phyloP scores from a whole-genome alignment of 2,113 vertebrate species.

The Stomatorhinus ivindoensis region DNA sequence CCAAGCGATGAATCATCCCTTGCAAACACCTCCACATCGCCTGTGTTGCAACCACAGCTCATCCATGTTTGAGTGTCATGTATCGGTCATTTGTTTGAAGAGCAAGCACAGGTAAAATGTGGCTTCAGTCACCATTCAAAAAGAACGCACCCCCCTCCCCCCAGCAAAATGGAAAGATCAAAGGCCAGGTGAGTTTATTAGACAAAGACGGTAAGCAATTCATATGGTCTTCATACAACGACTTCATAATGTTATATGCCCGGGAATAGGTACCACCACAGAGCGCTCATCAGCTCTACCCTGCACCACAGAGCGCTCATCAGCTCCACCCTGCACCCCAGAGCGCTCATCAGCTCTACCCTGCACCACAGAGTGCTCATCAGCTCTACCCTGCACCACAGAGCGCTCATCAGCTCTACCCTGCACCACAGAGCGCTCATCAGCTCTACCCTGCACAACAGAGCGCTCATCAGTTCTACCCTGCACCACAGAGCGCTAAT shows the following conservation, averaged over 20 bases:
- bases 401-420: no score
- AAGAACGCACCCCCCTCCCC: not conserved
- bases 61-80: not conserved
- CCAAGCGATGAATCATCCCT: not conserved
- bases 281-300: no score
- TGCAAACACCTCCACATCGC: not conserved
- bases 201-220: not conserved
- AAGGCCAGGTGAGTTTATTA: not conserved
- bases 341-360: no score
- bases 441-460: not conserved
- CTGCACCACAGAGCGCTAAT: no score
- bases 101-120: not conserved
- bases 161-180: not conserved
- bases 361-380: not conserved
- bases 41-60: not conserved
- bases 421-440: no score
- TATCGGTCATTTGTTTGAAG: not conserved
- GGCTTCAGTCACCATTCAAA: not conserved
- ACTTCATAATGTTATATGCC: not conserved
- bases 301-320: not conserved
- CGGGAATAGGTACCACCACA: no score
- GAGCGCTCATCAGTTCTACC: no score
- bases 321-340: not conserved
- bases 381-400: not conserved
- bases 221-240: not conserved